phyloP scores from a whole-genome alignment of 1,140 invertebrate species.

The Phenacoccus solenopsis region DNA sequence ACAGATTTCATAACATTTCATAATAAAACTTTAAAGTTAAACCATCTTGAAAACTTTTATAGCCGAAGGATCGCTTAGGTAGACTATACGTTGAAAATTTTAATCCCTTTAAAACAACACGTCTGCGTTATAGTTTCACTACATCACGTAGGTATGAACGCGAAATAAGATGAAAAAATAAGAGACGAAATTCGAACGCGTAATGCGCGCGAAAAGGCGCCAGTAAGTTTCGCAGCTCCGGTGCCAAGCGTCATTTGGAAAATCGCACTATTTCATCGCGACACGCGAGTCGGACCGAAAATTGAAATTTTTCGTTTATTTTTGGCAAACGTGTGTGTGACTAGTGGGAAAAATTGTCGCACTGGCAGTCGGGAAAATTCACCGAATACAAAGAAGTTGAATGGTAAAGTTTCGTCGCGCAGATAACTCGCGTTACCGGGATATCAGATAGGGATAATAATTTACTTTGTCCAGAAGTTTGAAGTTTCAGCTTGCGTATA shows the following conservation, averaged over 20 bases:
- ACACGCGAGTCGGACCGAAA: neutral
- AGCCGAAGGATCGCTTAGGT: too few relatives aligned
- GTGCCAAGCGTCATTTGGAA: neutral
- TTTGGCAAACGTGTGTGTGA: too few relatives aligned
- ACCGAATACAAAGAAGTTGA: neutral
- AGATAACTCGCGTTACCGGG: neutral
- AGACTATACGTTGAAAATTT: too few relatives aligned
- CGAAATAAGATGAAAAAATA: too few relatives aligned
- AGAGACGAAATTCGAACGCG: neutral
- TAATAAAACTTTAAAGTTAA: too few relatives aligned
- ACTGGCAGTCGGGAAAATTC: neutral
- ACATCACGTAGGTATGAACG: too few relatives aligned
- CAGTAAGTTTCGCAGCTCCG: neutral
- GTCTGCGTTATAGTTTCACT: too few relatives aligned
- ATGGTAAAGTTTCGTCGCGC: too few relatives aligned
- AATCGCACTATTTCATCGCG: neutral
- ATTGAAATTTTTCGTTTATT: neutral
- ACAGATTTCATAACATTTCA: too few relatives aligned
- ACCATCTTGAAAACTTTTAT: too few relatives aligned
- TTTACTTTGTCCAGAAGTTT: conserved; percentile 2
- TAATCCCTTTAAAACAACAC: neutral
- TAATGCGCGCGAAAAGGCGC: neutral
- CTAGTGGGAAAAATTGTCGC: too few relatives aligned
- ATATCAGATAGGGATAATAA: neutral
- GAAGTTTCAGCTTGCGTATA: neutral